Evolutionary conservation across 92 coral and sea anemone species (phyloP).

Genomic region (Phenganax stokvisi): DNA sequence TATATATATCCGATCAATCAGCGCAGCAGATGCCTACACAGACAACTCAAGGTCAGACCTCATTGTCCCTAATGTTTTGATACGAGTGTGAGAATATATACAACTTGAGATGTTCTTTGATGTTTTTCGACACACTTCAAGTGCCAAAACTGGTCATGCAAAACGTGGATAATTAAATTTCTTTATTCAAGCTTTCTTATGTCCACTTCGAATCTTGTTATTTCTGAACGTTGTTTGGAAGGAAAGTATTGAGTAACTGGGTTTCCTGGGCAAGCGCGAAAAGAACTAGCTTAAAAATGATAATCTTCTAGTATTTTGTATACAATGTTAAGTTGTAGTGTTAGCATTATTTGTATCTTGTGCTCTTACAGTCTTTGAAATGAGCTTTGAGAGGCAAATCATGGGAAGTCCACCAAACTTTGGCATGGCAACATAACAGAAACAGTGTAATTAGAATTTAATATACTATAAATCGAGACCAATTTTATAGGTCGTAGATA

Average conservation of each 20-base stretch:
- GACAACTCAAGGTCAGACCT: conserved; percentile 7
- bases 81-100: background rate
- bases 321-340: background rate
- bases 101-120: conserved; percentile 11
- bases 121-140: conserved; percentile 8
- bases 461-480: background rate
- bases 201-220: background rate
- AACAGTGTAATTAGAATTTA: background rate
- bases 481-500: too few relatives aligned
- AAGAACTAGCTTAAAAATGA: background rate
- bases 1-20: conserved; percentile 13
- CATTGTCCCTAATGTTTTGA: background rate
- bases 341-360: background rate
- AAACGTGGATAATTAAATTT: background rate
- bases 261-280: conserved; percentile 5
- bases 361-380: background rate
- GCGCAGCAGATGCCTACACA: conserved; percentile 13
- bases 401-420: background rate
- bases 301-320: background rate
- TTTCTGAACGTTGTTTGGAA: background rate
- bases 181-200: background rate
- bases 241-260: background rate
- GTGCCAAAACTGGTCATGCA: conserved; percentile 18
- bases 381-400: background rate
- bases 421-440: conserved; percentile 11